Evolutionary conservation across 1,140 invertebrate species (phyloP).

Genomic region (Agraylea sexmaculata): DNA sequence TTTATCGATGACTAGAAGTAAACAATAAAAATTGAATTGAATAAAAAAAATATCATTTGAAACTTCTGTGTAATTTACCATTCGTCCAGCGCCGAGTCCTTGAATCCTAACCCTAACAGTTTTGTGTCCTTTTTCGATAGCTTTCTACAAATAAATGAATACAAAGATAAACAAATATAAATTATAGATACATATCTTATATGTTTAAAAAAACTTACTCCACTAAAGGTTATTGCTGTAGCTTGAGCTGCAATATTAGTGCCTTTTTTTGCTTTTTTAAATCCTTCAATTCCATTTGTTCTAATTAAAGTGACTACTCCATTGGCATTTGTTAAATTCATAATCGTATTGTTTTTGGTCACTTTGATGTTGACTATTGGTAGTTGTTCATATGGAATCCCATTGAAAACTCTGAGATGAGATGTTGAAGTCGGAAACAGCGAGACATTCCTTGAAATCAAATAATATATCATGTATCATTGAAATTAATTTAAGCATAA

Average conservation of each 20-base stretch:
- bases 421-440: slow-evolving; percentile 65
- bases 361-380: slow-evolving; percentile 73
- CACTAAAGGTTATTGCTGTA: slow-evolving; percentile 66
- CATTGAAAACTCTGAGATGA: slow-evolving; percentile 62
- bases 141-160: slow-evolving; percentile 48
- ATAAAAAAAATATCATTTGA: slow-evolving; percentile 16
- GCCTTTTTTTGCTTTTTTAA: slow-evolving; percentile 88
- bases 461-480: slow-evolving; percentile 16
- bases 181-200: not conserved
- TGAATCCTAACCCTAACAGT: slow-evolving; percentile 61
- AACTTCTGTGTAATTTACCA: slow-evolving; percentile 45
- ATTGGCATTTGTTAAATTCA: slow-evolving; percentile 56
- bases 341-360: slow-evolving; percentile 78
- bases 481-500: slow-evolving; percentile 7
- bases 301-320: slow-evolving; percentile 49
- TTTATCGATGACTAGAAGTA: slow-evolving; percentile 82
- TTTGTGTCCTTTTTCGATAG: slow-evolving; percentile 57
- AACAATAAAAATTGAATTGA: slow-evolving; percentile 23
- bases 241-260: slow-evolving; percentile 94
- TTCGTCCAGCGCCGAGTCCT: slow-evolving; percentile 77
- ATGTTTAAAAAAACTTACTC: slow-evolving; percentile 2
- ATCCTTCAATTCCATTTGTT: slow-evolving; percentile 83
- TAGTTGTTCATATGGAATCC: slow-evolving; percentile 62
- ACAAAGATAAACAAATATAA: too few relatives aligned
- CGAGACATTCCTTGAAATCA: slow-evolving; percentile 47